Conservation (phyloP, 2,888 invertebrate genomes). For the Therioaphis trifolii region DNA sequence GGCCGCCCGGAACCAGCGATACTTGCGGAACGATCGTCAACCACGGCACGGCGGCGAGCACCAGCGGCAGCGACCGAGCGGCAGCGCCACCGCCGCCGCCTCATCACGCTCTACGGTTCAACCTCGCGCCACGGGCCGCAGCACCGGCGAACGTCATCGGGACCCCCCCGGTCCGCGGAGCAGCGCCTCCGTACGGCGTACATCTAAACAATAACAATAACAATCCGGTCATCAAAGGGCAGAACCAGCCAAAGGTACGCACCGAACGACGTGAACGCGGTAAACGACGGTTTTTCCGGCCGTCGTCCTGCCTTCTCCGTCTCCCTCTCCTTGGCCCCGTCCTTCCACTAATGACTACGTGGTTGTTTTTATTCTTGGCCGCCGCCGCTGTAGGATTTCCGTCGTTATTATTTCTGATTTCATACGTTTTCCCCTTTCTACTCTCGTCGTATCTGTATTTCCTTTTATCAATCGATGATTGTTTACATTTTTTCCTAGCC, state of each 20-base stretch:
- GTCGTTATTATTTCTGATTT: no score
- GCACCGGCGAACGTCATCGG: slow-evolving; percentile 6
- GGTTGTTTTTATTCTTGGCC: neutral
- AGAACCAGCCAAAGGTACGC: slow-evolving; percentile 36
- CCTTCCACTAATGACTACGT: neutral
- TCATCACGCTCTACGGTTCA: no score
- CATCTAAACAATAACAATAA: slow-evolving; percentile 53
- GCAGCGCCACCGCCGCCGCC: neutral
- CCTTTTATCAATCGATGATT: no score
- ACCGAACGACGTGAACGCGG: neutral
- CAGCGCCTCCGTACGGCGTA: slow-evolving; percentile 45
- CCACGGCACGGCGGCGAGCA: neutral
- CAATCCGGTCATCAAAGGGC: slow-evolving; percentile 54
- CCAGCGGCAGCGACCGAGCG: neutral
- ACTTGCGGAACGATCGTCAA: slow-evolving; percentile 53
- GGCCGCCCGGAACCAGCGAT: slow-evolving; percentile 41
- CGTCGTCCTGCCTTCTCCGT: neutral
- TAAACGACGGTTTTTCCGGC: neutral
- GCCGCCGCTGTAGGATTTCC: no score
- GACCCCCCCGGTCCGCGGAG: neutral
- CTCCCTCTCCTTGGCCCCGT: neutral
- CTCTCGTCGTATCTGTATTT: no score
- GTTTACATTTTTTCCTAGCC: no score
- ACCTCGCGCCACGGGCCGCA: neutral
- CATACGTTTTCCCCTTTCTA: no score